A percentile compares a stretch with the other conserved stretches of the same genome.
These are phyloP conservation scores for Coreius guichenoti DNA, from an alignment of 2,797 vertebrate genomes.

Conservation along the genomic window DNA sequence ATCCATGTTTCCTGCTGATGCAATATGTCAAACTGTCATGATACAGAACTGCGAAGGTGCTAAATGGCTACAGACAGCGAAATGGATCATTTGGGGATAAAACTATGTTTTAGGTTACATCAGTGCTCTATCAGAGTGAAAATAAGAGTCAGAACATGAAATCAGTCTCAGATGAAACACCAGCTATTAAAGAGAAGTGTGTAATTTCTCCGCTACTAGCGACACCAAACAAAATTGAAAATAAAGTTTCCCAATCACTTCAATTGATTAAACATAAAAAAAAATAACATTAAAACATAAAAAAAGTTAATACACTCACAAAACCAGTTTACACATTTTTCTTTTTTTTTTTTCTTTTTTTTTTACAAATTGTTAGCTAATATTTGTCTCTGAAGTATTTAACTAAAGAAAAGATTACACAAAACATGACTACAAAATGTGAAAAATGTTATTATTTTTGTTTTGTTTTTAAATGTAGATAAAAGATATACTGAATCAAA, in stretches of 20 bases:
- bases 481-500: not conserved
- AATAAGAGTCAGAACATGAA: not conserved
- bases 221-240: not conserved
- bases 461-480: not conserved
- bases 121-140: not conserved
- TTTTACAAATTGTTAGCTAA: too few relatives aligned
- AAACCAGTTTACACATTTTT: too few relatives aligned
- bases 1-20: conserved; percentile 11
- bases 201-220: not conserved
- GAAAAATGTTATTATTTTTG: too few relatives aligned
- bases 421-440: not conserved
- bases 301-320: too few relatives aligned
- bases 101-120: not conserved
- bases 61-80: conserved; percentile 20
- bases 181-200: not conserved
- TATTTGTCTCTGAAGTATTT: not conserved
- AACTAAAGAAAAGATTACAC: not conserved
- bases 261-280: not conserved
- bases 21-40: conserved; percentile 33
- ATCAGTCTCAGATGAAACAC: not conserved
- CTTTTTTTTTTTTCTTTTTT: too few relatives aligned
- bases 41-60: conserved; percentile 4
- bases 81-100: not conserved
- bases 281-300: too few relatives aligned
- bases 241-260: not conserved